Conservation (phyloP, 2,113 vertebrate genomes). For the Plotosus lineatus region DNA sequence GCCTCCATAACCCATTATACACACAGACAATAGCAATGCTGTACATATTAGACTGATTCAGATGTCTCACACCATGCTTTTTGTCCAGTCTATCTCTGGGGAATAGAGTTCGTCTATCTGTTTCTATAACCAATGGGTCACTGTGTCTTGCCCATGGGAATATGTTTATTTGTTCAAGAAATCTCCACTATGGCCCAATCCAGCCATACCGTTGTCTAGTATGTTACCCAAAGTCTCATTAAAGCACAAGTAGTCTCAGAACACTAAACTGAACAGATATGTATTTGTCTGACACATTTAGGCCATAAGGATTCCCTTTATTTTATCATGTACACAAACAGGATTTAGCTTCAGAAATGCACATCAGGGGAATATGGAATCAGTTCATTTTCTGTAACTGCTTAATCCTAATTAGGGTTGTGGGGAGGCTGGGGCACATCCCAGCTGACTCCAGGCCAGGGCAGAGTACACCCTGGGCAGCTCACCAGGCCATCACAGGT, state of each 20-base stretch:
- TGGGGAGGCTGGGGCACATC: too few relatives aligned
- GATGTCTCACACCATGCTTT: conserved; percentile 9
- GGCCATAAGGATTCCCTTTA: background rate
- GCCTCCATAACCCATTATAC: background rate
- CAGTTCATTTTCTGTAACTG: too few relatives aligned
- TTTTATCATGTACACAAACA: background rate
- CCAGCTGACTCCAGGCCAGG: too few relatives aligned
- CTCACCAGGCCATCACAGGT: too few relatives aligned
- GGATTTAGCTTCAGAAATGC: background rate
- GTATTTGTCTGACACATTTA: background rate
- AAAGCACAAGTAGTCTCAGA: background rate
- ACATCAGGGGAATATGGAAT: background rate
- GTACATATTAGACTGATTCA: background rate
- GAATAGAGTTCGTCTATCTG: conserved; percentile 13
- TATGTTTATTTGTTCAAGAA: conserved; percentile 35
- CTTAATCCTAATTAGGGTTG: too few relatives aligned
- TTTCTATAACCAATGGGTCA: background rate
- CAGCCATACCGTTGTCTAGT: conserved; percentile 5
- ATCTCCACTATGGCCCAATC: conserved; percentile 3
- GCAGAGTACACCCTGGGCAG: too few relatives aligned
- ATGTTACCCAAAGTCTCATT: conserved; percentile 20
- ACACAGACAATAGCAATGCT: background rate
- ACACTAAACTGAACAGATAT: conserved; percentile 1
- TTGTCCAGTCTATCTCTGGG: conserved; percentile 12
- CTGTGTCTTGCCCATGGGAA: background rate